Base-by-base conservation (phyloP, 2,113 vertebrate species). In the Paramisgurnus dabryanus region DNA sequence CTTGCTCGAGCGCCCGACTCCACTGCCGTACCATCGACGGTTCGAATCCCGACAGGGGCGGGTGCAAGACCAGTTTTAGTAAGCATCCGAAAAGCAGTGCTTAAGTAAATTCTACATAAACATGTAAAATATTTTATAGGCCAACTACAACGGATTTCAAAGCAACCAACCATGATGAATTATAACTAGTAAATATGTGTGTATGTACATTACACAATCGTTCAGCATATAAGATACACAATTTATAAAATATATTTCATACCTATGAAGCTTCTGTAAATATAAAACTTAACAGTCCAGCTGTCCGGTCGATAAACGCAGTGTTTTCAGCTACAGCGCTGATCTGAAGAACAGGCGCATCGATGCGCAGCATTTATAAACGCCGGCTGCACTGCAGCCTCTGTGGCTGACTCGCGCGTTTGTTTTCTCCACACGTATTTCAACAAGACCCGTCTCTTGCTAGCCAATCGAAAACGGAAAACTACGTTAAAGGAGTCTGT, bases 261-360 rank as follows among this genome's bases (percentile, higher is more conserved):
- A 76, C 43, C 60, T 39, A 76, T 11, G 41, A 7, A 9, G 9
- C 5, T 40, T 66, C 47, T 18, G 9, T 34, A 3, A 12, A 22
- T 27, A 50, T 45, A 22, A 61, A 39, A 8, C n/a, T 18, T 13
- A 67, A 67, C 63, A 81, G 63, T 67, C 63, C 71, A 67, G 79
- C 71, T 75, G 63, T 58, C 61, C 79, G 43, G 10, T 34, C 0
- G 27, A 10, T 22, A 22, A 34, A 34, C 17, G 11, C 50, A 6
- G 1, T 80, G 4, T 67, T 39, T 17, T n/a, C 43, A 66, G 60
- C 50, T 2, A 49, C 47, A 18, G 67, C 39, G 3, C 17, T 49
- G 68, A 57, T 40, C 41, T 61, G 45, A 69, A 41, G 47, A 22
- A 49, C 40, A 65, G 69, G 17, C 34, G 72, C 43, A 64, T 3